phyloP scores from a whole-genome alignment of 2,113 vertebrate species.

The Erpornis zantholeuca region DNA sequence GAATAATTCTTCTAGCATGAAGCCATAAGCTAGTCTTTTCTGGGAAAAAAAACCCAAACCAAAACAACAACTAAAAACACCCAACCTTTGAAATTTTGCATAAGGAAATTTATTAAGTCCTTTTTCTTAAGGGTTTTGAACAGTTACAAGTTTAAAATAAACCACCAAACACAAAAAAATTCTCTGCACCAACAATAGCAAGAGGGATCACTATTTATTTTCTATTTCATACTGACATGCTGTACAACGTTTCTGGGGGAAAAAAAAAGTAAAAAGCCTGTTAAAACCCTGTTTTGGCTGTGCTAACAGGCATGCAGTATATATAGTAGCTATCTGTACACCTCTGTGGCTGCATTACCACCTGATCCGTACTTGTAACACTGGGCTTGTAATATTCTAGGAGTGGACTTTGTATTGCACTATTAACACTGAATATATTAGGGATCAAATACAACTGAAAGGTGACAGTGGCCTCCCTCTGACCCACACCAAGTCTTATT shows the following conservation, averaged over 20 bases:
- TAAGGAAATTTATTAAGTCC: neutral
- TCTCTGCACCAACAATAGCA: neutral
- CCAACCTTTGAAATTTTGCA: neutral
- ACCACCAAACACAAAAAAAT: neutral
- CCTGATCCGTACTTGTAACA: neutral
- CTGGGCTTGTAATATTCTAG: neutral
- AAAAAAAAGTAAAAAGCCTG: neutral
- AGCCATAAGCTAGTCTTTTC: neutral
- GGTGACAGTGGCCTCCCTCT: neutral
- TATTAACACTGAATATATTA: neutral
- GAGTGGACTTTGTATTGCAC: neutral
- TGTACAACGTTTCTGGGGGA: neutral
- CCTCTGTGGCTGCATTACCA: rapidly evolving
- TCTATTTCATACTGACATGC: neutral
- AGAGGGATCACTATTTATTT: neutral
- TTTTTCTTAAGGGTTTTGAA: neutral
- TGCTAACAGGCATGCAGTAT: neutral
- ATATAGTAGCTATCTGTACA: neutral
- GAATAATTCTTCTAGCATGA: neutral
- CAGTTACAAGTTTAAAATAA: neutral
- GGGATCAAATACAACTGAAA: neutral
- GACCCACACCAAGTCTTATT: neutral
- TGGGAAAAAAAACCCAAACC: too few species aligned
- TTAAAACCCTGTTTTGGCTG: neutral
- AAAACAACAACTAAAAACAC: too few species aligned